Percentiles rank a stretch among this genome's conserved stretches.
Evolutionary conservation across 2,113 vertebrate species (phyloP).

Genomic region (Noctilio leporinus): DNA sequence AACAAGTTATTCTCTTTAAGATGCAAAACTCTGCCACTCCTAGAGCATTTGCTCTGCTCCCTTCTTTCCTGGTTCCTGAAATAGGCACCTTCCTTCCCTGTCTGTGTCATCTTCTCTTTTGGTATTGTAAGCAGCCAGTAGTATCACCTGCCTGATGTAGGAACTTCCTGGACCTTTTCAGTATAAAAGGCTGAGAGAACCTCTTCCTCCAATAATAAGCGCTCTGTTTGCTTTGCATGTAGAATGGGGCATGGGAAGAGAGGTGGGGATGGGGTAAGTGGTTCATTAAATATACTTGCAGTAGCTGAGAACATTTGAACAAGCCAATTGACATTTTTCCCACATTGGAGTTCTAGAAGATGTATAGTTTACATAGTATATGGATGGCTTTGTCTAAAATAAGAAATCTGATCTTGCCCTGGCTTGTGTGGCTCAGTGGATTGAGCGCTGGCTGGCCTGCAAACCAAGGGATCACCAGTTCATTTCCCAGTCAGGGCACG

Average conservation of each 20-base stretch:
- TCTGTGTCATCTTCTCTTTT: neutral
- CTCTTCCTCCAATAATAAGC: neutral
- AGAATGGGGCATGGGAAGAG: neutral
- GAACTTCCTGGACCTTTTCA: neutral
- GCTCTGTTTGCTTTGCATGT: neutral
- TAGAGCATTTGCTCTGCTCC: neutral
- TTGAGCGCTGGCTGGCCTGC: too few relatives aligned
- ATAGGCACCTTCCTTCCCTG: neutral
- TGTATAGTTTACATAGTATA: neutral
- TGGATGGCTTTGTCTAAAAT: conserved; percentile 11
- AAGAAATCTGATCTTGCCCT: neutral
- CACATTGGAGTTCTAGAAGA: neutral
- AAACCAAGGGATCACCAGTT: too few relatives aligned
- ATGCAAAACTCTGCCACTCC: neutral
- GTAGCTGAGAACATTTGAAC: neutral
- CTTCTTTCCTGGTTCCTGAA: neutral
- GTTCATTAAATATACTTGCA: neutral
- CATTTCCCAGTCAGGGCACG: too few relatives aligned
- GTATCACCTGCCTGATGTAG: neutral
- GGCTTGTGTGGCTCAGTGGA: too few relatives aligned
- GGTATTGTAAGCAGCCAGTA: neutral
- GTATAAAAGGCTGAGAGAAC: neutral
- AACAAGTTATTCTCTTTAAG: neutral
- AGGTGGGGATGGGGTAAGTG: neutral
- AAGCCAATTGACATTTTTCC: neutral